These are phyloP conservation scores for Cacoxenus indagator DNA, from an alignment of 2,888 invertebrate genomes.

Conservation along the genomic window DNA sequence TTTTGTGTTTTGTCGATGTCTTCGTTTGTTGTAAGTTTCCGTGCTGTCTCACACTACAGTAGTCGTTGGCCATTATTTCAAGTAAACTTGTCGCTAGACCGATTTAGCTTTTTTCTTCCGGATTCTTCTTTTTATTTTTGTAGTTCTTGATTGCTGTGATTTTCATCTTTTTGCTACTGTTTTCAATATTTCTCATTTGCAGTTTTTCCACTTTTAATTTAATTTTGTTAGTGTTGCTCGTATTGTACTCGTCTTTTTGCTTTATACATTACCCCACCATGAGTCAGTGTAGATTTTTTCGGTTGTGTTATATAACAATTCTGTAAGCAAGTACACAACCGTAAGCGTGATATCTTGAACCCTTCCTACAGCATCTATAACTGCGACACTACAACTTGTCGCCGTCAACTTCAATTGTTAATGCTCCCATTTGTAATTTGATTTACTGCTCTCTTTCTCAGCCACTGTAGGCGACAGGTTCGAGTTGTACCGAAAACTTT, in stretches of 20 bases:
- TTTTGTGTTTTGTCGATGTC: background rate
- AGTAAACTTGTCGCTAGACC: slow-evolving; percentile 13
- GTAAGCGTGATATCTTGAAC: background rate
- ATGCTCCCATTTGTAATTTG: slow-evolving; percentile 10
- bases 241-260: slow-evolving; percentile 36
- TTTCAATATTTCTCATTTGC: slow-evolving; percentile 2
- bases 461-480: background rate
- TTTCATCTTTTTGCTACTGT: background rate
- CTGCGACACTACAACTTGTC: no score
- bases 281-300: background rate
- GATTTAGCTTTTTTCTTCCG: background rate
- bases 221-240: slow-evolving; percentile 27
- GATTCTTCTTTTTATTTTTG: background rate
- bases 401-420: slow-evolving; percentile 11
- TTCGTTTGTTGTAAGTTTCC: slow-evolving; percentile 8
- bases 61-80: slow-evolving; percentile 10
- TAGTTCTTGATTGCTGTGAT: background rate
- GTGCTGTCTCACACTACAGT: background rate
- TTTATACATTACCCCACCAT: no score
- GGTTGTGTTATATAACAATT: background rate
- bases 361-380: no score
- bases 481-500: background rate
- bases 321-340: no score
- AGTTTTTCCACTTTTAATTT: slow-evolving; percentile 24
- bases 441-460: background rate